Conservation (phyloP, 2,113 vertebrate genomes). For the Semnopithecus entellus region DNA sequence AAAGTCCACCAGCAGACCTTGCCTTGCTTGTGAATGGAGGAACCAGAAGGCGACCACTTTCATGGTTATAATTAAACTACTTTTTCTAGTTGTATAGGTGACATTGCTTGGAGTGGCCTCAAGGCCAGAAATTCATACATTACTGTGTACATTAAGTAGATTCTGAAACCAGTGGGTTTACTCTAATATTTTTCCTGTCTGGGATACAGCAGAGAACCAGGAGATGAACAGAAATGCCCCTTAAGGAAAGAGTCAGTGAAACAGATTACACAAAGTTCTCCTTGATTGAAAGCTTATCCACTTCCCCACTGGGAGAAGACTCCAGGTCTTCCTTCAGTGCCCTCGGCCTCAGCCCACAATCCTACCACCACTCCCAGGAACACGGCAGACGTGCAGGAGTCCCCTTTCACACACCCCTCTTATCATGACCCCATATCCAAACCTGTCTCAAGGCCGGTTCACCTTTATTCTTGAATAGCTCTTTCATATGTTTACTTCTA, state of each 20-base stretch:
- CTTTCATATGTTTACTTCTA: neutral
- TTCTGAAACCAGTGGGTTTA: neutral
- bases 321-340: neutral
- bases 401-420: neutral
- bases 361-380: fast-evolving
- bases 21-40: neutral
- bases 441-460: neutral
- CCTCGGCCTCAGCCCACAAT: too few relatives aligned
- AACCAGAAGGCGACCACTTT: neutral
- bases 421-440: fast-evolving
- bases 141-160: neutral
- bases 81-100: neutral
- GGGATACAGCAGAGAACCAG: neutral
- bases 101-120: neutral
- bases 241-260: neutral
- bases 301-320: neutral
- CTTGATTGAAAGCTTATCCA: neutral
- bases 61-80: neutral
- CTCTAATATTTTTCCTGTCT: neutral
- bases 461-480: neutral
- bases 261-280: neutral
- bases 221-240: neutral
- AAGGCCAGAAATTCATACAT: neutral
- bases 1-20: neutral
- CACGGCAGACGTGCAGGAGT: fast-evolving